Conservation (phyloP, 1,140 invertebrate genomes). For the Panulirus ornatus region DNA sequence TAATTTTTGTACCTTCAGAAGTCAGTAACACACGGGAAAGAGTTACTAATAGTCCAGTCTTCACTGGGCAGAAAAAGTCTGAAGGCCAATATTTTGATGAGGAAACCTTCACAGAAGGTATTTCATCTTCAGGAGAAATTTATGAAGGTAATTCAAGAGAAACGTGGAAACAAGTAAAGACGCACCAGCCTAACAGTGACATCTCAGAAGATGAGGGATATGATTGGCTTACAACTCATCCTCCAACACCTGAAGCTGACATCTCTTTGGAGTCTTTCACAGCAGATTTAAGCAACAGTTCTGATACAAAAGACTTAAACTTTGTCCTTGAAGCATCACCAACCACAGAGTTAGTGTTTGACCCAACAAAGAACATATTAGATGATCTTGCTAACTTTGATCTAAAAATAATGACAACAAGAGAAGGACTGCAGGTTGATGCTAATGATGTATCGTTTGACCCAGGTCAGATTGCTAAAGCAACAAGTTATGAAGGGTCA, state of each 20-base stretch:
- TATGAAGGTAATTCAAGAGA: background rate
- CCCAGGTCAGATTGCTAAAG: constrained; percentile 62
- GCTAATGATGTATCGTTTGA: constrained; percentile 45
- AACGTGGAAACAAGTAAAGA: background rate
- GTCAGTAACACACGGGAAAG: background rate
- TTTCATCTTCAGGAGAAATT: background rate
- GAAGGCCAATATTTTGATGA: background rate
- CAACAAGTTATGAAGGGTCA: constrained; percentile 61
- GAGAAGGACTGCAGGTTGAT: constrained; percentile 45
- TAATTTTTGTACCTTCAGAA: background rate
- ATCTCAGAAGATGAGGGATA: background rate
- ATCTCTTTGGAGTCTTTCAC: background rate
- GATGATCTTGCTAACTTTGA: constrained; percentile 47
- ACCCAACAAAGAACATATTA: constrained; percentile 1
- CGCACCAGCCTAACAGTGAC: background rate
- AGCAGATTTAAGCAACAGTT: background rate
- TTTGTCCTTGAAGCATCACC: constrained; percentile 52
- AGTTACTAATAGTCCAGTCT: background rate
- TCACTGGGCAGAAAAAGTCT: background rate
- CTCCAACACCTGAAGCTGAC: background rate
- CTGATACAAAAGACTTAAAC: background rate
- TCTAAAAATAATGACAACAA: constrained; percentile 43
- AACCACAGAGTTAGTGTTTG: background rate
- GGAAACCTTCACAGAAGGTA: background rate
- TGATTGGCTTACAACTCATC: background rate